Base-by-base conservation (phyloP, 1,140 invertebrate species). In the Leptonema lineaticorne region DNA sequence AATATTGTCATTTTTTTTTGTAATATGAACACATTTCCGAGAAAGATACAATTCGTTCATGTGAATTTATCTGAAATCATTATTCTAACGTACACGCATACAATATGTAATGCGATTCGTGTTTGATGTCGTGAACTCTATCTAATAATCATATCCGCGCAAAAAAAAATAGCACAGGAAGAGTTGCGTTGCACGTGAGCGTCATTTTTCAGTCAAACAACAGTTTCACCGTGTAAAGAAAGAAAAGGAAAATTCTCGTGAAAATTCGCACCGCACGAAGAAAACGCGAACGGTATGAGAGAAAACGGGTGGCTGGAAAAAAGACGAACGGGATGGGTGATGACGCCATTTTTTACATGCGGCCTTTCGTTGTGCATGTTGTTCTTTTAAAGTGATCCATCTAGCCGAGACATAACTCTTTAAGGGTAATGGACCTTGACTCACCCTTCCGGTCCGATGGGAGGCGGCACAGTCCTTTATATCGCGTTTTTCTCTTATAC, bases 361-460 rank as follows among this genome's bases (percentile, higher is more conserved):
- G 16, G 37, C 37, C 37, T 26, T 53, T 26, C 50, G 8, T 26
- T n/a, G 22, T 53, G 50, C 27, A 26, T 53, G 50, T 53, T 53
- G 50, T 62, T 62, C 30, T 62, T 62, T n/a, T 62, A 41, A 62
- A 62, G 59, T 62, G 37, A 62, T 62, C 59, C 59, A 62, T 62
- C 59, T 45, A 62, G 59, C 33, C 37, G 30, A 37, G 59, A 62
- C 59, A 62, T 62, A 62, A 62, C 59, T 62, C 59, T 62, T 62
- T 62, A 45, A 16, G 59, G 59, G 59, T 62, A 62, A 62, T 62
- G 59, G 59, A 20, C 59, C 59, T 58, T 58, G 56, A 58, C 56
- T 58, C 59, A 62, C 37, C 59, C 59, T 62, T 26, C 20, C 37
- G 59, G 22, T 27, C 59, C 59, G 24, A 27, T 16, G 56, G 56